Base-by-base conservation (phyloP, 2,888 invertebrate species). In the Odontocolon sp. region DNA sequence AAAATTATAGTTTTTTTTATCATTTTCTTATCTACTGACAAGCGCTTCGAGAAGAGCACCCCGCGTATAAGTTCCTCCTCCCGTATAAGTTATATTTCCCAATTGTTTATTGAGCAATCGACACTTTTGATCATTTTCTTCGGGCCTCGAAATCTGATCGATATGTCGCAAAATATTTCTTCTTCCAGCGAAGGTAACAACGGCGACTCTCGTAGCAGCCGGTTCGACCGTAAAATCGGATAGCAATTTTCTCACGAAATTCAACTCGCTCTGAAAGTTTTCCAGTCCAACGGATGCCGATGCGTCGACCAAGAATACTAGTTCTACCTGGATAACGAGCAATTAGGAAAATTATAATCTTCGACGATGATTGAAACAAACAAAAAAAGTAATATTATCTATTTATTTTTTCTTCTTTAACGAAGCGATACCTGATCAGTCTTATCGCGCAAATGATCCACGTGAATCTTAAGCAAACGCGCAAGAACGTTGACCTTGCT, bases 61-160 rank as follows among this genome's bases (percentile, higher is more conserved):
- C 26, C 93, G 89, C 0, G 95, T 95, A 85, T 92, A 94, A 0
- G 95, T 95, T 18, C 94, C 94, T 0, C 95, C 95, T 1, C 94
- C 94, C 9, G 91, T 91, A 84, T 94, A 95, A 56, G 88, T 91
- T 47, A 95, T 93, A 50, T 91, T 91, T 9, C 92, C 92, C 23
- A 95, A 88, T 82, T 94, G 93, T 59, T 92, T 91, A 77, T 93
- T 93, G 54, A 95, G 84, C 57, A 95, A 87, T 2, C 92, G 90
- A 87, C 95, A 95, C 87, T 95, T 95, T 85, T 94, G 93, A 78
- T 93, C 92, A 74, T 91, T 91, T 4, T 87, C 87, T 26, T 89
- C 89, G 1, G 91, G 91, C 3, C 87, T 87, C 0, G 93, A 92
- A 63, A 94, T 93, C 86, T 94, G 93, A 87, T 95, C 94, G 11